Evolutionary conservation across 2,888 invertebrate genomes (phyloP), one percentile per base, ranked within the genome.

Genomic region (Parnassius orleans): DNA sequence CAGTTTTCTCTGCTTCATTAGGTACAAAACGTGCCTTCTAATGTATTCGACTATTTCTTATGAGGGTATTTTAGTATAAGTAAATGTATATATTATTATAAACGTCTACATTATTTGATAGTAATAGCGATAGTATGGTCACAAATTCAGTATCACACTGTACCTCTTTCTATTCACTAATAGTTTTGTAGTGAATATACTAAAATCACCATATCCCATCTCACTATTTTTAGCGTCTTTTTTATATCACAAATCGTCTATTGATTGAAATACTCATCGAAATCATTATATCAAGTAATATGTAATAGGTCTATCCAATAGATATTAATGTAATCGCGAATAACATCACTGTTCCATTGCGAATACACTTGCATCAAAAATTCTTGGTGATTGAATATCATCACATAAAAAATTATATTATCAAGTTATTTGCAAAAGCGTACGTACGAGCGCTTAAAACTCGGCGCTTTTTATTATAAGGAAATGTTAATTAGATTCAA

Each of bases 1-100:
- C 7, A 56, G 64, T 60, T 60, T 60, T 72, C 51, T 66, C 74
- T 75, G 85, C 83, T 87, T 82, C 75, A 74, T 75, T 70, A 85
- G 90, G 90, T 88, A 90, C 90, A 80, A 80, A 73, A 68, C 78
- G 88, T 90, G 88, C 88, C 90, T 90, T 90, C 77, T 84, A 83
- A 72, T 62, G 63, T 64, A 64, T 77, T 63, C 78, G 76, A 72
- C 68, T 83, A 81, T 80, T 81, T 73, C 76, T 73, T 1, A 84
- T 87, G 86, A 88, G 88, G 89, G 87, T 89, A 86, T 79, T 81
- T 80, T 81, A 77, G 61, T 65, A 67, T 78, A 80, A 77, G 72
- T 74, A 77, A 78, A 71, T 86, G 87, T 86, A 84, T 69, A 85
- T 87, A 88, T 65, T 73, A 72, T 61, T 69, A 65, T 65, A 66